phyloP scores from a whole-genome alignment of 2,888 invertebrate genomes.

The Dynastes grantii region DNA sequence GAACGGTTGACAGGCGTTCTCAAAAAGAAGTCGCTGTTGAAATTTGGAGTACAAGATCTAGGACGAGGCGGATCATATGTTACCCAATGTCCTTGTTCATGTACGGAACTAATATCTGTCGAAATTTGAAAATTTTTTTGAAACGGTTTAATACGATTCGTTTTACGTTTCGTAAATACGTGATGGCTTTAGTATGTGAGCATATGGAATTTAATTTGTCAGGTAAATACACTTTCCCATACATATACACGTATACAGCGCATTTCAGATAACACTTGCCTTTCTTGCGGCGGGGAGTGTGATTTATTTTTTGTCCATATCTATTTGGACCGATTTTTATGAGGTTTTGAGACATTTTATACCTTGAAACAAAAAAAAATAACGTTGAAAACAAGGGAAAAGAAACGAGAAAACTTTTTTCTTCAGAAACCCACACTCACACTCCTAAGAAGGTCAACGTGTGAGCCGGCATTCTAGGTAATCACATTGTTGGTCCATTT shows the following conservation, averaged over 20 bases:
- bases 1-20: slow-evolving; percentile 48
- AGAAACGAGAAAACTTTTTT: no score
- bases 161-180: slow-evolving; percentile 11
- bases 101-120: slow-evolving; percentile 67
- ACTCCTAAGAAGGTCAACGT: no score
- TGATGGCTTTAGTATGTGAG: not conserved
- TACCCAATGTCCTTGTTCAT: slow-evolving; percentile 63
- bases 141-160: slow-evolving; percentile 40
- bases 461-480: no score
- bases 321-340: no score
- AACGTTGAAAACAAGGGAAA: no score
- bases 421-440: no score
- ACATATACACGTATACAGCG: not conserved
- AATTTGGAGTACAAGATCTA: not conserved
- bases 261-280: no score
- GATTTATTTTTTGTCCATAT: no score
- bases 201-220: not conserved
- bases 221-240: not conserved
- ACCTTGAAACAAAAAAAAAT: no score
- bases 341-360: no score
- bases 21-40: slow-evolving; percentile 11
- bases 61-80: slow-evolving; percentile 4
- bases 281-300: no score
- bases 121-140: slow-evolving; percentile 58
- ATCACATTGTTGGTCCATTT: no score